Evolutionary conservation across 1,140 invertebrate genomes (phyloP).

Genomic region (Pseudachorutes palmiensis): DNA sequence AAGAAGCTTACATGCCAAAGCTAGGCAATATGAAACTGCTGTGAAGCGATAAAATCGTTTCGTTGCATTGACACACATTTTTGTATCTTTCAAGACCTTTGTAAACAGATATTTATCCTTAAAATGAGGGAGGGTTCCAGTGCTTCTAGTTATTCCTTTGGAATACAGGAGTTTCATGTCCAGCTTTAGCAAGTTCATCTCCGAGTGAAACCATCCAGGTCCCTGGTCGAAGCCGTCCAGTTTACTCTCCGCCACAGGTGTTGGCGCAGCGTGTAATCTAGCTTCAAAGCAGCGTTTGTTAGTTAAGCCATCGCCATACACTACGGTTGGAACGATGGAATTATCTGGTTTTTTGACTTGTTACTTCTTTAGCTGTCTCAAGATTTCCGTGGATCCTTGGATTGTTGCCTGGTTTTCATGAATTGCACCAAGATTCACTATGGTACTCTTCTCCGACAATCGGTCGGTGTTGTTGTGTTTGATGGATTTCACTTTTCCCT

Average conservation of each 20-base stretch:
- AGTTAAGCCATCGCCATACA: not conserved
- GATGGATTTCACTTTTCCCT: not conserved
- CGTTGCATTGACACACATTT: not conserved
- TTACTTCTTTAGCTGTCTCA: not conserved
- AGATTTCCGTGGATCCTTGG: not conserved
- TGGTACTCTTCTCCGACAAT: not conserved
- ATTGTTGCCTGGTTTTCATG: not conserved
- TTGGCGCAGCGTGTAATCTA: not conserved
- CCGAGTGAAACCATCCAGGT: not conserved
- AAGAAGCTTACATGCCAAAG: not conserved
- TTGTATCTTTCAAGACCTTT: not conserved
- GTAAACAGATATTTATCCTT: not conserved
- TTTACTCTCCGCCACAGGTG: not conserved
- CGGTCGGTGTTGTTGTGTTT: not conserved
- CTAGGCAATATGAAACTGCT: not conserved
- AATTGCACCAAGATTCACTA: not conserved
- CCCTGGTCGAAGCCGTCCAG: not conserved
- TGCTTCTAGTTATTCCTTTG: not conserved
- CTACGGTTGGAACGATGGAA: not conserved
- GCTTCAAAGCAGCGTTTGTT: not conserved
- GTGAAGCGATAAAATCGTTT: not conserved
- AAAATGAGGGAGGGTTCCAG: not conserved
- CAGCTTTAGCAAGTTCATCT: not conserved
- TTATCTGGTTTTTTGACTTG: not conserved
- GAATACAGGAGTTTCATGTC: not conserved